Base-by-base conservation (phyloP, 2,888 invertebrate species). In the Neoitamus cyanurus region DNA sequence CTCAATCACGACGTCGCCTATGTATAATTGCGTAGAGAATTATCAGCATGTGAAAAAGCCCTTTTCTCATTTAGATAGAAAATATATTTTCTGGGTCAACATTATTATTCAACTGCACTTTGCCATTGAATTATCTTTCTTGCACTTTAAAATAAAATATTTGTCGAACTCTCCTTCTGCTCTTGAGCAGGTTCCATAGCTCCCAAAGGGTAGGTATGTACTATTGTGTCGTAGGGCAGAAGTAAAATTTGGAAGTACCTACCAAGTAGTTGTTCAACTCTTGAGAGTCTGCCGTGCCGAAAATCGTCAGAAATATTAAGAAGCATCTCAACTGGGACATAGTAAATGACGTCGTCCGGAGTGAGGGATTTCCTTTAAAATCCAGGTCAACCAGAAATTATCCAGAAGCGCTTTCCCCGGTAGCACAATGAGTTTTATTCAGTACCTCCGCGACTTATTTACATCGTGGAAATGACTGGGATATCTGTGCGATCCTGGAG, bases 311-410 rank as follows among this genome's bases (percentile, higher is more conserved):
- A 42, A n/a, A 42, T 42, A 42, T 42, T 42, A 42, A 42, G 5
- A 42, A 42, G 5, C 15, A 42, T 42, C n/a, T 42, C 13, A 13
- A 42, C 42, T 42, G 42, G 42, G 42, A 13, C 13, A 42, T 5
- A 42, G 42, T 42, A 48, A 48, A 25, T 48, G 9, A 48, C 7
- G 1, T 25, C 58, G 25, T 58, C 58, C 58, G 11, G 15, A 58
- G 58, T 0, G 15, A 1, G n/a, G 9, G 58, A 58, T 58, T 58
- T 58, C 58, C 58, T 25, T 58, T 25, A 20, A 58, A 48, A 78
- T 78, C 34, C 48, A 78, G 78, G 78, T 78, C 78, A 78, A 31
- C 20, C 58, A 46, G 48, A 78, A 78, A 48, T 78, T 58, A 78
- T 78, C 34, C 48, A 34, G 25, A 70, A 78, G 1, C 28, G 48